These are phyloP conservation scores for Harpagoxenus sublaevis DNA, from an alignment of 2,888 invertebrate genomes.

Conservation along the genomic window DNA sequence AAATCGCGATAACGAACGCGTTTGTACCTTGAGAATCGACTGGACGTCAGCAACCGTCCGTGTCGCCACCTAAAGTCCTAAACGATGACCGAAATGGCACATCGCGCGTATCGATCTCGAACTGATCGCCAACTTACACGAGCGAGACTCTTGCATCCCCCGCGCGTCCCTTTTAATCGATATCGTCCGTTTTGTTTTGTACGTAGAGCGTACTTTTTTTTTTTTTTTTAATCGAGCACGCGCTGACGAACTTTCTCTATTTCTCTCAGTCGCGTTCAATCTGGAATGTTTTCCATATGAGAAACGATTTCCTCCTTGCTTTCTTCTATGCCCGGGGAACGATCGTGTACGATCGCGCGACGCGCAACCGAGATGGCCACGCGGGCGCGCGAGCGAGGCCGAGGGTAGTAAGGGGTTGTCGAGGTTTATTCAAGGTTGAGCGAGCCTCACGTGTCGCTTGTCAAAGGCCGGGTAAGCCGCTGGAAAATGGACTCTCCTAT, in stretches of 20 bases:
- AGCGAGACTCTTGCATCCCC: neutral
- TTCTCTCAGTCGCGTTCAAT: neutral
- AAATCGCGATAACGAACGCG: conserved; percentile 64
- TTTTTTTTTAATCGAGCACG: neutral
- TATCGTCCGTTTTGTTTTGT: neutral
- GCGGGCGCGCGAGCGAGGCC: neutral
- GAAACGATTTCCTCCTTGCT: neutral
- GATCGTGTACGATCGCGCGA: conserved; percentile 5
- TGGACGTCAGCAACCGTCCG: neutral
- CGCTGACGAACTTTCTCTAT: neutral
- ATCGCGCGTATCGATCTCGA: conserved; percentile 19
- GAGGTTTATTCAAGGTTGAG: conserved; percentile 72
- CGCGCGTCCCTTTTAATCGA: neutral
- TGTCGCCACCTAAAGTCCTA: too few relatives aligned
- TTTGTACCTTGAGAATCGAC: neutral
- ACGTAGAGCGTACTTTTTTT: neutral
- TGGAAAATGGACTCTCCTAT: conserved; percentile 61
- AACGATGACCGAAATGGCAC: neutral
- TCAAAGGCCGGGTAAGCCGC: conserved; percentile 72
- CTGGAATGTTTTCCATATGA: neutral
- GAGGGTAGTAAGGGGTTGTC: conserved; percentile 25
- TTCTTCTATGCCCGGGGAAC: too few relatives aligned
- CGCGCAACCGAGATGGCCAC: neutral
- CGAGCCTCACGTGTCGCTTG: conserved; percentile 78
- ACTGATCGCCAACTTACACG: neutral